phyloP scores from a whole-genome alignment of 2,888 invertebrate genomes.

The Zygothrica quintamaculata region DNA sequence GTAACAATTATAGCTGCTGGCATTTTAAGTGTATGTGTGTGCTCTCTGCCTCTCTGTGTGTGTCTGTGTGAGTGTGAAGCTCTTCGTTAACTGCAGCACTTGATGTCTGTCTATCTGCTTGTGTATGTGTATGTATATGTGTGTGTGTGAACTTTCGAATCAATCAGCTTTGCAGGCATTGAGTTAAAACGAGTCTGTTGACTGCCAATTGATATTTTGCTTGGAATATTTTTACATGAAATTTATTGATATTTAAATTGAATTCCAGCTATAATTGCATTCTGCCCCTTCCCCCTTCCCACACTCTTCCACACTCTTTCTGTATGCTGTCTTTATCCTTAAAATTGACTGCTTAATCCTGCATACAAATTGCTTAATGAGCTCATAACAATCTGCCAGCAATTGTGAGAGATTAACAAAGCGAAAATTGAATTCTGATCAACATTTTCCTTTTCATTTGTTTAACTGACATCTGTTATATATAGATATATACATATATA shows the following conservation, averaged over 20 bases:
- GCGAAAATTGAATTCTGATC: too few species aligned
- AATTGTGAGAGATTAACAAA: background rate
- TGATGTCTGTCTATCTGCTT: slow-evolving; percentile 31
- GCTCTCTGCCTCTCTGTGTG: slow-evolving; percentile 17
- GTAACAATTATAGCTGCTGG: slow-evolving; percentile 81
- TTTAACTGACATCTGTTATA: too few species aligned
- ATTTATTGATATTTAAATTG: slow-evolving; percentile 26
- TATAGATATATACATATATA: too few species aligned
- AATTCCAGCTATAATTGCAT: background rate
- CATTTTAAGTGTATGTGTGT: slow-evolving; percentile 70
- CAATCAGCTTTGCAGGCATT: slow-evolving; percentile 61
- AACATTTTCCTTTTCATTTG: too few species aligned
- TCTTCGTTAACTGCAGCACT: slow-evolving; percentile 67
- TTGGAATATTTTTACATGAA: slow-evolving; percentile 25
- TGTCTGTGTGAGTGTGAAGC: slow-evolving; percentile 28
- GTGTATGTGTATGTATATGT: slow-evolving; percentile 16
- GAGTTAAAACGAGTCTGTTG: slow-evolving; percentile 50
- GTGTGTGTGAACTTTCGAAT: slow-evolving; percentile 45
- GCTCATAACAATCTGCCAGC: slow-evolving; percentile 11
- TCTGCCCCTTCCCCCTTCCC: background rate
- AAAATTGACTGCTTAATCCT: background rate
- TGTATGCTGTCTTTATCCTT: background rate
- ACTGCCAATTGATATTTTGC: slow-evolving; percentile 55
- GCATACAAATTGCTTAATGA: slow-evolving; percentile 24
- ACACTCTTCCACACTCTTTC: background rate